Conservation (phyloP, 2,888 invertebrate species). For the Dione juno region DNA sequence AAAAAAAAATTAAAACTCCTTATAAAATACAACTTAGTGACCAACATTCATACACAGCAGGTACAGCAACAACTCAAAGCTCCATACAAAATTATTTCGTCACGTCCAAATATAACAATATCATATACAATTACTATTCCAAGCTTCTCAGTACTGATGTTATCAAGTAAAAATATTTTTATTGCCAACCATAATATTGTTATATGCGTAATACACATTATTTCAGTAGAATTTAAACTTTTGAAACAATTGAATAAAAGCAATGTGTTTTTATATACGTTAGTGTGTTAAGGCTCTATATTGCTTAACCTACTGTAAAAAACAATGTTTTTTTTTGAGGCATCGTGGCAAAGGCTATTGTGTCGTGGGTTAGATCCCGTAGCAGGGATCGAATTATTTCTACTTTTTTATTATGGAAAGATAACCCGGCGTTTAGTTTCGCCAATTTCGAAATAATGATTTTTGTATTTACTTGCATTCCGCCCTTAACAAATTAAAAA, state of each 20-base stretch:
- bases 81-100: conserved; percentile 8
- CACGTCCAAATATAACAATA: conserved; percentile 30
- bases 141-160: conserved; percentile 42
- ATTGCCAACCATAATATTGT: conserved; percentile 27
- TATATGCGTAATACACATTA: conserved; percentile 31
- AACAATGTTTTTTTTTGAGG: too few relatives aligned
- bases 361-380: too few relatives aligned
- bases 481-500: too few relatives aligned
- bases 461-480: too few relatives aligned
- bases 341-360: too few relatives aligned
- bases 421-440: too few relatives aligned
- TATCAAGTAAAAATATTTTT: conserved; percentile 39
- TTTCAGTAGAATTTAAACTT: conserved; percentile 39
- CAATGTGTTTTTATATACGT: conserved; percentile 41
- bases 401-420: too few relatives aligned
- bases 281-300: conserved; percentile 39
- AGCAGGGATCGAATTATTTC: too few relatives aligned
- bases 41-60: background rate
- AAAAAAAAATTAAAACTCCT: too few relatives aligned
- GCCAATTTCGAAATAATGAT: too few relatives aligned
- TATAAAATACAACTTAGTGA: background rate
- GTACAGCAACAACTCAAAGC: background rate
- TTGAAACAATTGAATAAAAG: conserved; percentile 47
- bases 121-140: conserved; percentile 39
- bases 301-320: too few relatives aligned